Evolutionary conservation across 2,113 vertebrate genomes (phyloP), one percentile per base, ranked within the genome.

Genomic region (Tautogolabrus adspersus): DNA sequence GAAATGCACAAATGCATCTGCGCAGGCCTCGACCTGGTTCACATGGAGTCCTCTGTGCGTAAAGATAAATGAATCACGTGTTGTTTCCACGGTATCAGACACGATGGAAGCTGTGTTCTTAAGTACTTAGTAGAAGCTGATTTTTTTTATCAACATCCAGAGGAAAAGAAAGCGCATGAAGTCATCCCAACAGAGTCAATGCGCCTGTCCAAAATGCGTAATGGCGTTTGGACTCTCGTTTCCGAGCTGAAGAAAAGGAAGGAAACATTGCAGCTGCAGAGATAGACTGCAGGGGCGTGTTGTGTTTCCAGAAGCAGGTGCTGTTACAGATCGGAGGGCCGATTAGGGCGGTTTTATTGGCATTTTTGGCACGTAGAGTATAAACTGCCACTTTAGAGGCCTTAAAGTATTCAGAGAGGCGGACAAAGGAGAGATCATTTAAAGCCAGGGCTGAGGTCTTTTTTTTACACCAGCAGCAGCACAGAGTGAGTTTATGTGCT

Each of bases 271-370:
- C 87, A 66, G 83, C 81, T 73, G 78, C 71, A 40, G 74, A 87
- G 81, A 88, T 80, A 87, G 74, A 79, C 83, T 69, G 75, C 85
- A 75, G 83, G 85, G 83, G 71, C 84, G 83, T 88, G 89, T 82
- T 72, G 77, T 89, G 89, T 89, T 93, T 83, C 87, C 86, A 63
- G 58, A 85, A 86, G 79, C 92, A 94, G 90, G 87, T 93, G 93
- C 86, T 81, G 51, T 87, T 90, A 89, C 89, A 90, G 89, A 92
- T 91, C 23, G 81, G 79, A 78, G n/a, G 54, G 46, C 47, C 64
- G 89, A 94, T 92, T 90, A 88, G 70, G 89, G 84, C 79, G 75
- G 84, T 81, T 90, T 87, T 89, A 88, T 89, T 92, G 88, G 91
- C 89, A 91, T 91, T 81, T 93, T 88, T 93, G 91, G 90, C 89